Conservation (phyloP, 1,140 invertebrate species). For the Colletes latitarsis region DNA sequence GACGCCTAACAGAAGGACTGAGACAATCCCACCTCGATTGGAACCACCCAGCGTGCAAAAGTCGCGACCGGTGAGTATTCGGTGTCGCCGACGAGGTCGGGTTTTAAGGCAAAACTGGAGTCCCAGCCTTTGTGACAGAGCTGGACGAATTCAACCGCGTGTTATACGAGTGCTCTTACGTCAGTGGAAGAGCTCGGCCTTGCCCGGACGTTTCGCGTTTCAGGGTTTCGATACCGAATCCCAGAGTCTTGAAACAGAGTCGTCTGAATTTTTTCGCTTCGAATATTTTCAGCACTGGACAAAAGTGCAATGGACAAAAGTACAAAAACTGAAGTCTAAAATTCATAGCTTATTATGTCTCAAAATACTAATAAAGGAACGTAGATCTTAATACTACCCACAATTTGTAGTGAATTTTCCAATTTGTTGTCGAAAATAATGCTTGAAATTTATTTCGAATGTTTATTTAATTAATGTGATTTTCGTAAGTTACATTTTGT, state of each 20-base stretch:
- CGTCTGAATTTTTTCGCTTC: too few species aligned
- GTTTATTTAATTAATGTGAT: too few species aligned
- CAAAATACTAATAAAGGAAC: too few species aligned
- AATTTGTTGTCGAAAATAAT: too few species aligned
- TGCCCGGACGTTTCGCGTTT: constrained; percentile 46
- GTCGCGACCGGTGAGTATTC: constrained; percentile 29
- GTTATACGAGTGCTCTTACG: constrained; percentile 30
- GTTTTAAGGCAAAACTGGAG: constrained; percentile 57
- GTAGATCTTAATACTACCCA: too few species aligned
- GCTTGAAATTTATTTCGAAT: too few species aligned
- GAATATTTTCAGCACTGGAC: too few species aligned
- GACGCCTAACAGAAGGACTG: neutral
- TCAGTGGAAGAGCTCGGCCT: constrained; percentile 45
- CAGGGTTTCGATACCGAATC: constrained; percentile 46
- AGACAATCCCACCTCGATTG: neutral
- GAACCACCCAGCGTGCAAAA: neutral
- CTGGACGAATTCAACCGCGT: constrained; percentile 29
- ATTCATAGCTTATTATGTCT: too few species aligned
- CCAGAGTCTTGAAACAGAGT: neutral
- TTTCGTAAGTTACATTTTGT: too few species aligned
- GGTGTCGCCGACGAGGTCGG: constrained; percentile 40
- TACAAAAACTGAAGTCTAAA: too few species aligned
- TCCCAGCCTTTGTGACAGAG: constrained; percentile 42
- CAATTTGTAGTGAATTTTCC: too few species aligned
- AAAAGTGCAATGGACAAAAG: too few species aligned